Percentiles rank a stretch among this genome's conserved stretches.
Evolutionary conservation across 2,113 vertebrate genomes (phyloP).

Genomic region (Leucoraja erinaceus): DNA sequence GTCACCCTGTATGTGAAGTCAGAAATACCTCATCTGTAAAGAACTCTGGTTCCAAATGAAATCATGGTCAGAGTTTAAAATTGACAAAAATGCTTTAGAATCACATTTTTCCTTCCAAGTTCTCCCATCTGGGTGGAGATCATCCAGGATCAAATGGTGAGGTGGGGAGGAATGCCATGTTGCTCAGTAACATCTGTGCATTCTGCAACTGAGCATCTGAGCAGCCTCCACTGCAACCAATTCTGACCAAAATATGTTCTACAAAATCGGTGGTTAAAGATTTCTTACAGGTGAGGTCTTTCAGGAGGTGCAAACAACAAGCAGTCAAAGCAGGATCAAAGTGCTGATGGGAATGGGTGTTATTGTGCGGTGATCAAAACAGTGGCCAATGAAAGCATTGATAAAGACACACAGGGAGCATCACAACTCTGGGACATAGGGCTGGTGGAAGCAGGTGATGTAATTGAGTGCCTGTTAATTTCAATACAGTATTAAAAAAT

Average conservation of each 20-base stretch:
- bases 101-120: not conserved
- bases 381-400: not conserved
- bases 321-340: not conserved
- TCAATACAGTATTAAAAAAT: not conserved
- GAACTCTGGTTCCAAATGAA: not conserved
- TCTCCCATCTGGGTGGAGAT: not conserved
- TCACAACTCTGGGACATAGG: not conserved
- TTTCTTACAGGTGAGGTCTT: not conserved
- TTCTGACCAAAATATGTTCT: not conserved
- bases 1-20: not conserved
- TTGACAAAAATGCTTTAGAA: not conserved
- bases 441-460: not conserved
- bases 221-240: not conserved
- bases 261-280: not conserved
- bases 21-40: slow-evolving; percentile 25
- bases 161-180: too few relatives aligned
- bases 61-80: not conserved
- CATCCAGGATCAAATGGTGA: not conserved
- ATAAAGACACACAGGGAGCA: not conserved
- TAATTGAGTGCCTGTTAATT: slow-evolving; percentile 15
- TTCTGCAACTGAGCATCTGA: not conserved
- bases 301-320: not conserved
- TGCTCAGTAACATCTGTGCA: not conserved
- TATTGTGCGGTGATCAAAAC: not conserved
- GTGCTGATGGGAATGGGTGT: not conserved